Evolutionary conservation across 2,113 vertebrate genomes (phyloP), one percentile per base, ranked within the genome.

Genomic region (Conger conger): DNA sequence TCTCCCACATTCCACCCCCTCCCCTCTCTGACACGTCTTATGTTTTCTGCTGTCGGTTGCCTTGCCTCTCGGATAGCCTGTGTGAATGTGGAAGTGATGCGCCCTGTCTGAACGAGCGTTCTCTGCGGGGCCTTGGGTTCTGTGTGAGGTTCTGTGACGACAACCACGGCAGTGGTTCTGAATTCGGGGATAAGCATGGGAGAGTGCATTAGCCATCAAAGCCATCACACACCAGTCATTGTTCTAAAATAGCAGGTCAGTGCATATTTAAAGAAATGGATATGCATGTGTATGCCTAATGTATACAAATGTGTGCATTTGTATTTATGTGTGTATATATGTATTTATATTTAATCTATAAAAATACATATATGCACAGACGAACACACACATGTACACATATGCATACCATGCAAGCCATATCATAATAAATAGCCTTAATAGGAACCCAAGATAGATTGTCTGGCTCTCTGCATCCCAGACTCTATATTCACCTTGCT

Each of bases 401-500:
- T 79, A 37, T 35, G 37, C 78, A 78, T 27, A 40, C 80, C 27
- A 60, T 50, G 35, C n/a, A 91, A 92, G 91, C 93, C 90, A 89
- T 91, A 89, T 54, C 81, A 83, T 68, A 38, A 50, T 83, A 57
- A 87, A 88, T 83, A 90, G 89, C 90, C 90, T 90, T 90, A 91
- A 92, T 23, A 73, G 60, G 79, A 63, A 84, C 60, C 84, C 82
- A 83, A 18, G 53, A 88, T 83, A 38, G 30, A 15, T n/a, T 83
- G 84, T 84, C 87, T 84, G 88, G 87, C 85, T 85, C 35, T 35
- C 87, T 80, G 45, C 86, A 80, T 76, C 82, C 63, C 84, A 33
- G 81, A 76, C 90, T 88, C 83, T 86, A 91, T 85, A 86, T 81
- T 85, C 60, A 85, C 83, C 60, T 84, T 54, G 27, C 42, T 54